Conservation (phyloP, 2,113 vertebrate genomes). For the Dipodomys ordii region DNA sequence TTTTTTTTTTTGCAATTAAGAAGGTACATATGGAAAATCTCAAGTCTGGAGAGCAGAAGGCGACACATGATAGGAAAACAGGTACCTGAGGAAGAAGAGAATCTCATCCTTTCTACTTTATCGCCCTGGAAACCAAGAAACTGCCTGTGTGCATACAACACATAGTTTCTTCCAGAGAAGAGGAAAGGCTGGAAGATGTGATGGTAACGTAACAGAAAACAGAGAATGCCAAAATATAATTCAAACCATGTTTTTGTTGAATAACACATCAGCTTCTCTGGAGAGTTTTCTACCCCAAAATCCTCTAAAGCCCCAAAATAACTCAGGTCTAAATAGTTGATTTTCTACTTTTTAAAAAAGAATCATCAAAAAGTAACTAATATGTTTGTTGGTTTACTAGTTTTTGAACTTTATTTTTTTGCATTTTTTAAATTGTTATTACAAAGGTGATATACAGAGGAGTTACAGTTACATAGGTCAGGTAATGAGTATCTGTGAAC, state of each 20-base stretch:
- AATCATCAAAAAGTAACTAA: background rate
- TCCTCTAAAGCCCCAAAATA: background rate
- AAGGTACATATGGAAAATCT: constrained; percentile 13
- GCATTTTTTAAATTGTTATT: no score
- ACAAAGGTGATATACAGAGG: no score
- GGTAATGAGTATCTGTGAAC: no score
- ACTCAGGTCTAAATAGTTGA: background rate
- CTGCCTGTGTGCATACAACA: no score
- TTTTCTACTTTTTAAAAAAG: background rate
- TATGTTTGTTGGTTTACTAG: background rate
- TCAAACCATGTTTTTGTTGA: background rate
- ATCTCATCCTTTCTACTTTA: background rate
- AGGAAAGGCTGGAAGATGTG: background rate
- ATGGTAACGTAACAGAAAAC: background rate
- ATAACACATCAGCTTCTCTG: background rate
- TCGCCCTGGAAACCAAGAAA: background rate
- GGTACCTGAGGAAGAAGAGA: no score
- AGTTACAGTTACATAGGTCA: no score
- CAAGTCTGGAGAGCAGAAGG: background rate
- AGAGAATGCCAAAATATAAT: background rate
- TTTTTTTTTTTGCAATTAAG: background rate
- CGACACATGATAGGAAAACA: no score
- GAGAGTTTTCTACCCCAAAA: background rate
- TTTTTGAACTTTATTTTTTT: background rate
- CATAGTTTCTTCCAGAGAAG: background rate